Percentiles rank a stretch among this genome's conserved stretches.
Evolutionary conservation across 2,888 invertebrate genomes (phyloP).

Genomic region (Drosophila merina): DNA sequence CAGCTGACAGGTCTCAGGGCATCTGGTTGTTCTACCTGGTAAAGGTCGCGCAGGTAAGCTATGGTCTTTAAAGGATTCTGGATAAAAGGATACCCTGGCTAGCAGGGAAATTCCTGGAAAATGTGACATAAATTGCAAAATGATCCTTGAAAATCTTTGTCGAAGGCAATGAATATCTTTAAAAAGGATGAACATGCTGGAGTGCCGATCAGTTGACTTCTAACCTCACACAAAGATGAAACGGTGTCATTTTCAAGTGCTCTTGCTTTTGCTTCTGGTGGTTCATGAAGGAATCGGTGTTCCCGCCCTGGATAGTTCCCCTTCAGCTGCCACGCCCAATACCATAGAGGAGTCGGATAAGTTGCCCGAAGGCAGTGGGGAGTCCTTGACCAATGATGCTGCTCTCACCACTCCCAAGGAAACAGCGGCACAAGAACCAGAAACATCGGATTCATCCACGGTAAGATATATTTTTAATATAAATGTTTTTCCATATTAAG

Average conservation of each 20-base stretch:
- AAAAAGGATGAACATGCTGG: conserved; percentile 12
- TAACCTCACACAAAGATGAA: conserved; percentile 43
- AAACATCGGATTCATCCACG: conserved; percentile 29
- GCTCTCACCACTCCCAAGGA: conserved; percentile 13
- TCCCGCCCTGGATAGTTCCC: conserved; percentile 56
- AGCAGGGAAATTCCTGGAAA: conserved; percentile 54
- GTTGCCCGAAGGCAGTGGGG: conserved; percentile 44
- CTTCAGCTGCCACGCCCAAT: conserved; percentile 44
- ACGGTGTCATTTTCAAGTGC: conserved; percentile 23
- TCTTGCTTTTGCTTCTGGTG: conserved; percentile 46
- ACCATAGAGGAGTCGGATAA: conserved; percentile 62
- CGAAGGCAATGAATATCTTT: conserved; percentile 7
- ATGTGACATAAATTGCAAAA: conserved; percentile 44
- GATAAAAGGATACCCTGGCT: conserved; percentile 23
- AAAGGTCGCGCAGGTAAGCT: conserved; percentile 50
- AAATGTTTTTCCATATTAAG: no score
- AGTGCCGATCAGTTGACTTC: conserved; percentile 23
- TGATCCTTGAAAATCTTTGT: conserved; percentile 14
- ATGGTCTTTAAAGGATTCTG: conserved; percentile 33
- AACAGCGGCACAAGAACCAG: conserved; percentile 22
- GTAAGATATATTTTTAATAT: conserved; percentile 38
- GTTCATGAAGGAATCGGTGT: conserved; percentile 27
- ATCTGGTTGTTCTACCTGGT: conserved; percentile 50
- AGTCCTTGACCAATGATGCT: conserved; percentile 15
- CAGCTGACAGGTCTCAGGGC: conserved; percentile 17